These are phyloP conservation scores for Cardinalis cardinalis DNA, from an alignment of 2,113 vertebrate species.

Conservation along the genomic window DNA sequence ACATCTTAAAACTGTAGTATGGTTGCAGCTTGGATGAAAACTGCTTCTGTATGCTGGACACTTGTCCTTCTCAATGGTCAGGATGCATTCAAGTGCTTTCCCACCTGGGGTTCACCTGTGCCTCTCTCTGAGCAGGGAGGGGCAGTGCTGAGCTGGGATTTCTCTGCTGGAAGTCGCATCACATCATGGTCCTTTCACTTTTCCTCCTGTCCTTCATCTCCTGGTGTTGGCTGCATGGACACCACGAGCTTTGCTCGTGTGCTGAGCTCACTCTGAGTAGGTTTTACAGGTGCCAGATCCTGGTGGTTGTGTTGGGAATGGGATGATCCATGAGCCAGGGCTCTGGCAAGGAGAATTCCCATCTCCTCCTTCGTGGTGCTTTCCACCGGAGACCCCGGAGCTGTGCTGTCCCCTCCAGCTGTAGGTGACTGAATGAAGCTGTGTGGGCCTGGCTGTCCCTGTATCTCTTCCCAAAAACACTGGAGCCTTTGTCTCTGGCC, in stretches of 20 bases:
- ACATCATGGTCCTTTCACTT: rapidly evolving
- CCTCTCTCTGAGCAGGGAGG: not conserved
- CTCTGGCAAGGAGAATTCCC: not conserved
- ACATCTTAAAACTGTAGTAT: not conserved
- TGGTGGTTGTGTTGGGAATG: not conserved
- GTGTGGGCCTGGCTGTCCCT: slow-evolving; percentile 46
- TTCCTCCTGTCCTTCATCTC: not conserved
- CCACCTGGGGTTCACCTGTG: not conserved
- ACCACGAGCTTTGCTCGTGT: not conserved
- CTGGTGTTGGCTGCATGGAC: rapidly evolving
- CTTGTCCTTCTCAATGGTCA: rapidly evolving
- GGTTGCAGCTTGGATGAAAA: not conserved
- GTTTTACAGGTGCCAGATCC: rapidly evolving
- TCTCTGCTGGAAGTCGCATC: not conserved
- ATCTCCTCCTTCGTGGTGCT: rapidly evolving
- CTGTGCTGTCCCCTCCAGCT: slow-evolving; percentile 39
- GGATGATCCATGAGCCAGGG: rapidly evolving
- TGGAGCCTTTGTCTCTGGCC: slow-evolving; percentile 63
- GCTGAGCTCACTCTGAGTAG: rapidly evolving
- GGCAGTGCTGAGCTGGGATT: not conserved
- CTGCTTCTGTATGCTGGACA: not conserved
- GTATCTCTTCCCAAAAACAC: slow-evolving; percentile 59
- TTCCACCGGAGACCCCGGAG: not conserved
- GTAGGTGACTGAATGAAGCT: slow-evolving; percentile 40
- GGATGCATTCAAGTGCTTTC: not conserved